Percentiles rank a stretch among this genome's conserved stretches.
These are phyloP conservation scores for Parazoanthus swiftii DNA, from an alignment of 92 coral and sea anemone species.

Conservation along the genomic window DNA sequence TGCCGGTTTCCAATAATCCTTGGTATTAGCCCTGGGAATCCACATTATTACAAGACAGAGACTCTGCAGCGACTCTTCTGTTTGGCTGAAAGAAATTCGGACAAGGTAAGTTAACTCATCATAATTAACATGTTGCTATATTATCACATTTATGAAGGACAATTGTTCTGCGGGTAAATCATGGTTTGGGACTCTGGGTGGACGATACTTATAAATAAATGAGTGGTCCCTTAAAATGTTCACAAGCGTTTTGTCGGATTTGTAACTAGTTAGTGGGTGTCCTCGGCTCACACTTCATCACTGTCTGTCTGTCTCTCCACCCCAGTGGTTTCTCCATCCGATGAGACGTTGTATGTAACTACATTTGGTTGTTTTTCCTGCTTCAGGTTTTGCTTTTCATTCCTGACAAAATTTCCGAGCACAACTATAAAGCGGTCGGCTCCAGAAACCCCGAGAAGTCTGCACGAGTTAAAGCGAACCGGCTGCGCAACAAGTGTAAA, in stretches of 20 bases:
- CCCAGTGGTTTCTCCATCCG: too few relatives aligned
- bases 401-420: slow-evolving; percentile 78
- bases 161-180: too few relatives aligned
- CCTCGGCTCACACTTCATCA: too few relatives aligned
- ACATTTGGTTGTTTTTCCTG: neutral
- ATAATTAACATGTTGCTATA: neutral
- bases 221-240: too few relatives aligned
- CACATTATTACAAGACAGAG: slow-evolving; percentile 63
- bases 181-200: too few relatives aligned
- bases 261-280: too few relatives aligned
- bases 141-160: too few relatives aligned
- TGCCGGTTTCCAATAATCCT: slow-evolving; percentile 54
- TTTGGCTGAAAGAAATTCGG: slow-evolving; percentile 53
- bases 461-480: slow-evolving; percentile 66
- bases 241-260: too few relatives aligned
- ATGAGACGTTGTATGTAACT: neutral
- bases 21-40: slow-evolving; percentile 82
- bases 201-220: too few relatives aligned
- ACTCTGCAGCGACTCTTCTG: slow-evolving; percentile 55
- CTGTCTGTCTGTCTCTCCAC: too few relatives aligned
- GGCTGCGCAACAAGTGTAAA: slow-evolving; percentile 76
- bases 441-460: slow-evolving; percentile 78
- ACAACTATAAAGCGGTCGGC: slow-evolving; percentile 78
- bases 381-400: slow-evolving; percentile 66
- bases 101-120: slow-evolving; percentile 49